Evolutionary conservation across 2,888 invertebrate genomes (phyloP).

Genomic region (Brassicogethes aeneus): DNA sequence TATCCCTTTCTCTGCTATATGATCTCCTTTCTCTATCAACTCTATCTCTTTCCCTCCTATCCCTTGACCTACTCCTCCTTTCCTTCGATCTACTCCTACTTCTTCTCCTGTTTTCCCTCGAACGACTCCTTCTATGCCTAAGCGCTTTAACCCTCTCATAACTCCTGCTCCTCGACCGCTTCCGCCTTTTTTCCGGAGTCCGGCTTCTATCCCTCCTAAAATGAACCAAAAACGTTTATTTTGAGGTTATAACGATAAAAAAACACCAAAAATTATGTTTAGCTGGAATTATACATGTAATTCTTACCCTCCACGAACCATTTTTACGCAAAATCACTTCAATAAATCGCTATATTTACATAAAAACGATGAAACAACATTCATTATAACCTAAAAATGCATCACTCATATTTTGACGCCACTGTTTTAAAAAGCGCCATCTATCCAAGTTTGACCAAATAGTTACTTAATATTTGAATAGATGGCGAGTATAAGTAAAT

Average conservation of each 20-base stretch:
- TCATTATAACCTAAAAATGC: too few species aligned
- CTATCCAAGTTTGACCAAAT: neutral
- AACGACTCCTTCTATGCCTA: conserved; percentile 57
- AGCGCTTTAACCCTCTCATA: conserved; percentile 46
- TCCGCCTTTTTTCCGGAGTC: conserved; percentile 31
- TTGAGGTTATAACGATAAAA: conserved; percentile 1
- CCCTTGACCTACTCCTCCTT: conserved; percentile 36
- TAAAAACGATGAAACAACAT: neutral
- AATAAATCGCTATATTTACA: neutral
- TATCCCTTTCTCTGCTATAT: conserved; percentile 28
- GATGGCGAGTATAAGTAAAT: too few species aligned
- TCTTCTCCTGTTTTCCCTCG: conserved; percentile 46
- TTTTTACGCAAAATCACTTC: conserved; percentile 3
- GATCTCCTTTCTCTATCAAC: conserved; percentile 30
- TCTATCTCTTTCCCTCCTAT: conserved; percentile 36
- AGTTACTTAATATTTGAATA: neutral
- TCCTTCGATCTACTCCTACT: conserved; percentile 31
- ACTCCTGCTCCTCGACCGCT: conserved; percentile 27
- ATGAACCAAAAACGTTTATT: conserved; percentile 4
- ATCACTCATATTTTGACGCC: too few species aligned
- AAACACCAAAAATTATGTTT: too few species aligned
- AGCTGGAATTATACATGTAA: neutral
- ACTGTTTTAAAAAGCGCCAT: too few species aligned
- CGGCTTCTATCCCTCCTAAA: conserved; percentile 31
- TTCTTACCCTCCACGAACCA: conserved; percentile 15